These are phyloP conservation scores for Drosophila falleni DNA, from an alignment of 2,888 invertebrate genomes.

Conservation along the genomic window DNA sequence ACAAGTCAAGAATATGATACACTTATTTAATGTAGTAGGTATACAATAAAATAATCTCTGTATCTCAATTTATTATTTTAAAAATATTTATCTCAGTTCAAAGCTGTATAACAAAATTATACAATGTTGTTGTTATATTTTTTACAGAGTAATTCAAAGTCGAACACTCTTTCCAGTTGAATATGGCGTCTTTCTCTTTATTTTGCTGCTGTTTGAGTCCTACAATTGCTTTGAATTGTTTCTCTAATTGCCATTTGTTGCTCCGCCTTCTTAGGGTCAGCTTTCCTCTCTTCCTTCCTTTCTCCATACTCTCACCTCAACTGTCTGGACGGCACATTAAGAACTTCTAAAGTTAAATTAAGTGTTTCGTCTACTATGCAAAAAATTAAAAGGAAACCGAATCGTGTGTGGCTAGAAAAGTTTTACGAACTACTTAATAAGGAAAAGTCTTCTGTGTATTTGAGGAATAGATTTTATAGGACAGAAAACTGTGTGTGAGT, in stretches of 20 bases:
- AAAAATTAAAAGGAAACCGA: constrained; percentile 62
- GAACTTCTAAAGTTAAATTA: constrained; percentile 79
- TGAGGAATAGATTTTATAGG: neutral
- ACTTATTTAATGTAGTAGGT: neutral
- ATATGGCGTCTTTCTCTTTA: neutral
- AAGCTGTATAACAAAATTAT: neutral
- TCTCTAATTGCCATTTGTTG: constrained; percentile 76
- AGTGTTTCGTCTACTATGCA: constrained; percentile 76
- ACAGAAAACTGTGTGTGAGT: neutral
- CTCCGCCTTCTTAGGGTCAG: constrained; percentile 39
- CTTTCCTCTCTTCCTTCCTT: neutral
- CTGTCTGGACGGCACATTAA: constrained; percentile 78
- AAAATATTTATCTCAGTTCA: no score
- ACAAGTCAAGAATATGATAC: no score
- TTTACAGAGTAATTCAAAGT: constrained; percentile 1
- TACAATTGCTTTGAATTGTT: constrained; percentile 61
- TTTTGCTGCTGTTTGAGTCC: constrained; percentile 30
- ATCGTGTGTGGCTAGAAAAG: constrained; percentile 66
- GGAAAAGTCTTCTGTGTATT: neutral
- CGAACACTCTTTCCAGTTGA: neutral
- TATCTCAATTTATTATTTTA: no score
- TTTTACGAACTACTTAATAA: constrained; percentile 38
- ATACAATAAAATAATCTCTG: no score
- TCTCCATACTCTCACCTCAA: constrained; percentile 11
- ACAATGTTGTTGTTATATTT: neutral